These are phyloP conservation scores for Drosophila colorata DNA, from an alignment of 2,888 invertebrate species.

Conservation along the genomic window DNA sequence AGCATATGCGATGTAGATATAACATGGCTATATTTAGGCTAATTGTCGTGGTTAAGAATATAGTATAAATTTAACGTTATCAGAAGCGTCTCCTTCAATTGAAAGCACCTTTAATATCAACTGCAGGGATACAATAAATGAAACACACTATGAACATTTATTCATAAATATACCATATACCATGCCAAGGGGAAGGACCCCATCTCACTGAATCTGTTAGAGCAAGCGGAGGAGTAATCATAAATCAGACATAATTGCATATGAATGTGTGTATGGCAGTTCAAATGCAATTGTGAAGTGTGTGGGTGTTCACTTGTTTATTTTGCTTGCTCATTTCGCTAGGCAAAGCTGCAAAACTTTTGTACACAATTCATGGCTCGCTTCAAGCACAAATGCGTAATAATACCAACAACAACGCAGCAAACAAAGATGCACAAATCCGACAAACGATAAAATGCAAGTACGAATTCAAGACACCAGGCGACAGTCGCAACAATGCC, in stretches of 20 bases:
- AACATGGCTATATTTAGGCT: no score
- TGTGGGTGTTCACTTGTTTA: constrained; percentile 46
- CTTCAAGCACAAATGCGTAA: constrained; percentile 78
- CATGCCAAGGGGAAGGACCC: constrained; percentile 16
- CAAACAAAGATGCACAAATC: constrained; percentile 49
- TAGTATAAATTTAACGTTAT: not conserved
- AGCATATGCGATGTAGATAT: no score
- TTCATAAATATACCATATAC: constrained; percentile 1
- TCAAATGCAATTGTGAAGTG: constrained; percentile 17
- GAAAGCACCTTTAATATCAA: not conserved
- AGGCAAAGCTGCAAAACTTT: constrained; percentile 63
- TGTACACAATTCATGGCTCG: constrained; percentile 73
- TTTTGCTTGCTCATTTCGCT: constrained; percentile 65
- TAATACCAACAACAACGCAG: constrained; percentile 48
- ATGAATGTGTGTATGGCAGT: constrained; percentile 20
- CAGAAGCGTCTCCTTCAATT: not conserved
- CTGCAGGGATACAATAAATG: constrained; percentile 5
- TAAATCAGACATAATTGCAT: constrained; percentile 56
- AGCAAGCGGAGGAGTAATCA: constrained; percentile 51
- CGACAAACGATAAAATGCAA: constrained; percentile 58
- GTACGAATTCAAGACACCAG: constrained; percentile 41
- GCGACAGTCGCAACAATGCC: constrained; percentile 69
- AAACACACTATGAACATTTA: not conserved
- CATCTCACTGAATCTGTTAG: constrained; percentile 23
- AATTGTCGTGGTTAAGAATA: not conserved